Conservation (phyloP, 2,797 vertebrate species). For the Channallabes apus region DNA sequence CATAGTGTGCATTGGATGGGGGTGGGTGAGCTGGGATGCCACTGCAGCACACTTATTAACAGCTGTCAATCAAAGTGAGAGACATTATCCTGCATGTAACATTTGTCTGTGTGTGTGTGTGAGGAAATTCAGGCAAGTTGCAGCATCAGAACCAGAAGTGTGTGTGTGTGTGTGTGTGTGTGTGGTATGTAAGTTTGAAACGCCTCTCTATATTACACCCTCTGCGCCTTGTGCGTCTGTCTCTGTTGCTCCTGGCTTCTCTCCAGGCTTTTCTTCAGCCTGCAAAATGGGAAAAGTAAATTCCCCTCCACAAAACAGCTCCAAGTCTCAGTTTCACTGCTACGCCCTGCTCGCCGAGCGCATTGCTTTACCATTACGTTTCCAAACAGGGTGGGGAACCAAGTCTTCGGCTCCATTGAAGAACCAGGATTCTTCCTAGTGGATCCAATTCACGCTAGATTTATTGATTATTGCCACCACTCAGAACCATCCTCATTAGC, state of each 20-base stretch:
- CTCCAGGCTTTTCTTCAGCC: slow-evolving; percentile 36
- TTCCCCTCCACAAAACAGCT: slow-evolving; percentile 25
- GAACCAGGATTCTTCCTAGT: not conserved
- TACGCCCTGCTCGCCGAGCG: slow-evolving; percentile 16
- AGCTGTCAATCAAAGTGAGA: slow-evolving; percentile 15
- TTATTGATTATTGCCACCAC: not conserved
- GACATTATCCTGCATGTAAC: not conserved
- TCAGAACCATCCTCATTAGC: not conserved
- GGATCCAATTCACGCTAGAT: not conserved
- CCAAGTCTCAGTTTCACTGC: slow-evolving; percentile 30
- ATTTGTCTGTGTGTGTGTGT: not conserved
- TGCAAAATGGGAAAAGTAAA: slow-evolving; percentile 35
- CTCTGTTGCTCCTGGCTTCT: slow-evolving; percentile 35
- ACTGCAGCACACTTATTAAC: not conserved
- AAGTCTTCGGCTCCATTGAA: not conserved
- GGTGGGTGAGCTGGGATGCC: not conserved
- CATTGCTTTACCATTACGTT: slow-evolving; percentile 32
- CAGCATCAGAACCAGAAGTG: not conserved
- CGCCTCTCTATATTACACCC: slow-evolving; percentile 10
- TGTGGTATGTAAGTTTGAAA: slow-evolving; percentile 24
- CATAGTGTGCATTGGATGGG: not conserved
- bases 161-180: slow-evolving; percentile 20
- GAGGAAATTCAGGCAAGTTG: not conserved
- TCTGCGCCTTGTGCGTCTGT: slow-evolving; percentile 25
- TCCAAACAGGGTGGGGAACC: slow-evolving; percentile 27